Evolutionary conservation across 2,113 vertebrate species (phyloP).

Genomic region (Euleptes europaea): DNA sequence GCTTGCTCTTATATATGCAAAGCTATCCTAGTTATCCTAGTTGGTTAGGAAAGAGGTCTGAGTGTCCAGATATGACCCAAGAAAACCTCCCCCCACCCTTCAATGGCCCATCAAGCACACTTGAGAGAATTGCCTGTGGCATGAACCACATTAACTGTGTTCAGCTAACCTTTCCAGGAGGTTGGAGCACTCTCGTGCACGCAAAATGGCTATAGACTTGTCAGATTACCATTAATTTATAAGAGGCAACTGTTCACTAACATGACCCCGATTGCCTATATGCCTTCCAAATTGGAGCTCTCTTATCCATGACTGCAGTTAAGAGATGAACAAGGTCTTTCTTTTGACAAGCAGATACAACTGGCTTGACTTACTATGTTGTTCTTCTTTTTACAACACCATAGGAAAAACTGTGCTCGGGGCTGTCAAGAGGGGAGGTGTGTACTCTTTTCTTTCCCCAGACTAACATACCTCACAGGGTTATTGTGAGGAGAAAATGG

Average conservation of each 20-base stretch:
- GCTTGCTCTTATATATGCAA: not conserved
- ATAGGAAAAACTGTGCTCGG: not conserved
- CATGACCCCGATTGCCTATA: not conserved
- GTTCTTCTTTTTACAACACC: not conserved
- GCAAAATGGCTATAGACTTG: fast-evolving
- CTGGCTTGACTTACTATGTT: fast-evolving
- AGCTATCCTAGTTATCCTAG: not conserved
- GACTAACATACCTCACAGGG: too few relatives aligned
- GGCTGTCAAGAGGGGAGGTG: too few relatives aligned
- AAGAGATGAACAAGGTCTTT: not conserved
- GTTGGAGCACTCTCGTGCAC: not conserved
- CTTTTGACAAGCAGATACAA: not conserved
- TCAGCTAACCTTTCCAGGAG: fast-evolving
- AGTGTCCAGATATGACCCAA: not conserved
- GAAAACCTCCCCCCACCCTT: not conserved
- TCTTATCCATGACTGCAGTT: not conserved
- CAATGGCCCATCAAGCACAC: not conserved
- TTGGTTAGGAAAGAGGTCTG: not conserved
- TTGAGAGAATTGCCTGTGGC: not conserved
- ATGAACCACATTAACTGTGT: not conserved
- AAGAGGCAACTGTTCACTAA: not conserved
- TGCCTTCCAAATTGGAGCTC: not conserved
- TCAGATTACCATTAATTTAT: not conserved
- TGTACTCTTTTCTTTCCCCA: too few relatives aligned
- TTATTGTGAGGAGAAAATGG: too few relatives aligned